Evolutionary conservation across 2,797 vertebrate genomes (phyloP).

Genomic region (Leptodactylus fallax): DNA sequence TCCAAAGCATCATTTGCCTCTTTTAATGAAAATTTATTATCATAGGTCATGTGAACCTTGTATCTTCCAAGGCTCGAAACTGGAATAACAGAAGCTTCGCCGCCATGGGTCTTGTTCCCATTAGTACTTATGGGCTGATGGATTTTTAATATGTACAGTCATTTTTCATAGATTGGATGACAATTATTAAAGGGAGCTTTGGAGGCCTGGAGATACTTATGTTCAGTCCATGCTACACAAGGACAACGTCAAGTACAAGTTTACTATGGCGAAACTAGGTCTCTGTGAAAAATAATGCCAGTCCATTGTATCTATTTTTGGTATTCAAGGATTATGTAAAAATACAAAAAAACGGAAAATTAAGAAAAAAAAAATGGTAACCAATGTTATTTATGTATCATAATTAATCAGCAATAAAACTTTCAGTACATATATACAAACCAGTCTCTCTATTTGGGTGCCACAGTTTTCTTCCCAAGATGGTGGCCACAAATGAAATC

Average conservation of each 20-base stretch:
- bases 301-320: too few species aligned
- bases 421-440: too few species aligned
- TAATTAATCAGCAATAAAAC: too few species aligned
- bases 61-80: conserved; percentile 63
- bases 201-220: conserved; percentile 66
- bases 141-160: conserved; percentile 70
- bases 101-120: conserved; percentile 70
- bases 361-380: too few species aligned
- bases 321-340: too few species aligned
- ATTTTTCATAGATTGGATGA: conserved; percentile 73
- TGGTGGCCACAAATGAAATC: too few species aligned
- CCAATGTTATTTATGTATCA: too few species aligned
- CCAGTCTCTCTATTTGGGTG: too few species aligned
- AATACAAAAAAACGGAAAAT: too few species aligned
- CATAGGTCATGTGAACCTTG: conserved; percentile 63
- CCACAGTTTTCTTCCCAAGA: too few species aligned
- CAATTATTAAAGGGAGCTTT: conserved; percentile 68
- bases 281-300: conserved; percentile 35
- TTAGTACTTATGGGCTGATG: conserved; percentile 69
- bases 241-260: conserved; percentile 67
- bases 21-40: conserved; percentile 63
- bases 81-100: conserved; percentile 60
- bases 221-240: conserved; percentile 68
- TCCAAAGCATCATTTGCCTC: conserved; percentile 41
- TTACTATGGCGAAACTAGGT: conserved; percentile 48